Conservation (phyloP, 1,140 invertebrate genomes). For the Hylaeus anthracinus region DNA sequence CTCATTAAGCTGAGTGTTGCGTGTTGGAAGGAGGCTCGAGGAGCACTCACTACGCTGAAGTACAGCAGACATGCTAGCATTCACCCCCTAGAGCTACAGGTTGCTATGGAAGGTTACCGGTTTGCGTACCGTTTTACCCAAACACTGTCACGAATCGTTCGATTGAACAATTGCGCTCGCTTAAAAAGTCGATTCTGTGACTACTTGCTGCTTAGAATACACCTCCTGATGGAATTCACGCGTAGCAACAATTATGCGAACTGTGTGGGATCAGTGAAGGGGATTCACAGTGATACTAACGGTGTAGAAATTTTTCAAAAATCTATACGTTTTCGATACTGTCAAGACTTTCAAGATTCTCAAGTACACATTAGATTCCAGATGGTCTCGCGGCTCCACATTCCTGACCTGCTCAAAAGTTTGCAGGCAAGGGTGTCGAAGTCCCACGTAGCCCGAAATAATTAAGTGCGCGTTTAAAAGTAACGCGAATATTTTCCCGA, state of each 20-base stretch:
- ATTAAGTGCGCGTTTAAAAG: background rate
- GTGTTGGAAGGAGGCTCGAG: slow-evolving; percentile 76
- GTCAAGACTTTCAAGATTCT: too few relatives aligned
- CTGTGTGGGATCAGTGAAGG: too few relatives aligned
- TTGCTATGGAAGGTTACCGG: slow-evolving; percentile 74
- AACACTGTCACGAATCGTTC: slow-evolving; percentile 60
- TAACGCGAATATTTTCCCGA: background rate
- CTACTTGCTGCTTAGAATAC: too few relatives aligned
- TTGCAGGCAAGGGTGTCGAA: too few relatives aligned
- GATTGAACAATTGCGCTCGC: slow-evolving; percentile 48
- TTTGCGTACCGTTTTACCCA: slow-evolving; percentile 76
- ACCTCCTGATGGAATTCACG: background rate
- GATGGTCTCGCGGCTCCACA: too few relatives aligned
- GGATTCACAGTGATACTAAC: too few relatives aligned
- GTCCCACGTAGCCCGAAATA: background rate
- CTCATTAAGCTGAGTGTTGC: slow-evolving; percentile 79
- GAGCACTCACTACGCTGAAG: slow-evolving; percentile 73
- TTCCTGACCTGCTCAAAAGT: too few relatives aligned
- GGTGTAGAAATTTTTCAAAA: too few relatives aligned
- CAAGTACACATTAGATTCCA: too few relatives aligned
- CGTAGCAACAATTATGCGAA: too few relatives aligned
- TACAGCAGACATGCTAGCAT: slow-evolving; percentile 71
- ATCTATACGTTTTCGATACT: too few relatives aligned
- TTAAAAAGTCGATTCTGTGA: too few relatives aligned
- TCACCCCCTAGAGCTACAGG: slow-evolving; percentile 73